Evolutionary conservation across 64 coral and sea anemone species (phyloP).

Genomic region (Dendronephthya gigantea): DNA sequence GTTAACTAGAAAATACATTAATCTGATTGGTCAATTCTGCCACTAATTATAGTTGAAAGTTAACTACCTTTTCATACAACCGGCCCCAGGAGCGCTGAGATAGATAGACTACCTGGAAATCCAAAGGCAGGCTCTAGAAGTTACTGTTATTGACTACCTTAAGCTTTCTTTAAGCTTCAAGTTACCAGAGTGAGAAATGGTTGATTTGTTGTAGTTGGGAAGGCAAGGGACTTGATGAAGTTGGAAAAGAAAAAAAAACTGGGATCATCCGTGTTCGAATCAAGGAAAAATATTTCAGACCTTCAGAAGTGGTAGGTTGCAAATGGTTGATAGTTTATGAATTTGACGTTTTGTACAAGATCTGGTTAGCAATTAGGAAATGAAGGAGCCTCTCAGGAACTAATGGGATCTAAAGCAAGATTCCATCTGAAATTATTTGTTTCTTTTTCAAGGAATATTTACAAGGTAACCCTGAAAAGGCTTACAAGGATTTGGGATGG

Average conservation of each 20-base stretch:
- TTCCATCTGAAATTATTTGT: no score
- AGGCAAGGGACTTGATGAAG: background rate
- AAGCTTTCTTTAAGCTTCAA: no score
- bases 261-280: background rate
- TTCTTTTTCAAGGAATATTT: background rate
- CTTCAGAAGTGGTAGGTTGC: background rate
- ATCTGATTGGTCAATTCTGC: no score
- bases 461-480: background rate
- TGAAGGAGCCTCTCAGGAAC: background rate
- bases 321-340: background rate
- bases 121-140: no score
- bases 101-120: no score
- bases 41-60: no score
- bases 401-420: no score
- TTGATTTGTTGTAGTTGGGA: background rate
- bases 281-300: background rate
- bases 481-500: background rate
- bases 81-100: no score
- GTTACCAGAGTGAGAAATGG: no score
- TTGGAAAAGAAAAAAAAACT: background rate
- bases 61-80: background rate
- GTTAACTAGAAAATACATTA: no score
- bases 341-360: background rate
- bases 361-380: background rate
- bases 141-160: no score